phyloP scores from a whole-genome alignment of 2,888 invertebrate genomes.

The Tethea ocularis region DNA sequence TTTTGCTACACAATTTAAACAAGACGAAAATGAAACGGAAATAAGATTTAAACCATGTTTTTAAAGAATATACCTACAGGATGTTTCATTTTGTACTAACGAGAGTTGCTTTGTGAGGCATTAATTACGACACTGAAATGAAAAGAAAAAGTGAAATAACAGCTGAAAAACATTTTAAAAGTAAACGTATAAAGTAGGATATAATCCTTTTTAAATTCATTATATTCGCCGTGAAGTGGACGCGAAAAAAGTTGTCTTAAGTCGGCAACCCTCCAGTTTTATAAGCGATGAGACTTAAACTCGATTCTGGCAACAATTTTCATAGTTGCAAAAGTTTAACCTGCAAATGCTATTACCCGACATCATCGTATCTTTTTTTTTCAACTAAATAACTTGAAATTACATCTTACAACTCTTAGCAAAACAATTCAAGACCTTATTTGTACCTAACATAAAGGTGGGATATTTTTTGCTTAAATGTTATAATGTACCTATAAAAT shows the following conservation, averaged over 20 bases:
- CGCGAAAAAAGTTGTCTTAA: conserved; percentile 4
- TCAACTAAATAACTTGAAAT: conserved; percentile 56
- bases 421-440: conserved; percentile 62
- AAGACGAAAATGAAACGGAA: background rate
- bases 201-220: conserved; percentile 7
- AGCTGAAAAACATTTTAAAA: background rate
- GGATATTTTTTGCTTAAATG: conserved; percentile 28
- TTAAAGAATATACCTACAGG: background rate
- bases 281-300: conserved; percentile 54
- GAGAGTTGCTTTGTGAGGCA: background rate
- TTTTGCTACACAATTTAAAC: conserved; percentile 10
- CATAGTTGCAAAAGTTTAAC: conserved; percentile 68
- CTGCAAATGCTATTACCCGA: conserved; percentile 62
- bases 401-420: conserved; percentile 47
- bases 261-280: conserved; percentile 22
- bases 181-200: background rate
- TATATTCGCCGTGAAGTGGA: conserved; percentile 4
- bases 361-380: conserved; percentile 44
- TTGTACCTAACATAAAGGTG: too few relatives aligned
- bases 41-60: background rate
- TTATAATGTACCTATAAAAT: background rate
- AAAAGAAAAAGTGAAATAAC: background rate
- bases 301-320: conserved; percentile 69
- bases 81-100: background rate
- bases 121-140: background rate